A percentile compares a stretch with the other conserved stretches of the same genome.
These are phyloP conservation scores for Suillia variegata DNA, from an alignment of 2,888 invertebrate genomes.

Conservation along the genomic window DNA sequence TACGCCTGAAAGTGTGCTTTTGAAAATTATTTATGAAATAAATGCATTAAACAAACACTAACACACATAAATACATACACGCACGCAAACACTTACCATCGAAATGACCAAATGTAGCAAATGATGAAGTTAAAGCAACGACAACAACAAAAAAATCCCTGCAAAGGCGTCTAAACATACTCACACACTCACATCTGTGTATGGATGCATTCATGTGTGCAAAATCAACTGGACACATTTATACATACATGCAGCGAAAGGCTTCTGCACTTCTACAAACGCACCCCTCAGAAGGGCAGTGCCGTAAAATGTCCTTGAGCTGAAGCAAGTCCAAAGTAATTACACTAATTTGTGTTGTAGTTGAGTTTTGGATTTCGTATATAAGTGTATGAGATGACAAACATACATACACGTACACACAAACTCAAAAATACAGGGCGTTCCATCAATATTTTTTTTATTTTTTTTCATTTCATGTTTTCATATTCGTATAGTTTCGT, in stretches of 20 bases:
- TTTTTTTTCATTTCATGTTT: too few relatives aligned
- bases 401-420: neutral
- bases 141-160: constrained; percentile 10
- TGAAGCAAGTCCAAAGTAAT: constrained; percentile 11
- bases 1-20: constrained; percentile 3
- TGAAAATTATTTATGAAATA: constrained; percentile 10
- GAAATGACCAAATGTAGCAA: constrained; percentile 12
- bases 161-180: constrained; percentile 1
- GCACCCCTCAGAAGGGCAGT: neutral
- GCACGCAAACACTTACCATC: neutral
- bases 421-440: neutral
- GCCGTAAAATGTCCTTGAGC: constrained; percentile 19
- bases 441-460: neutral
- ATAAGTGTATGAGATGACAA: neutral
- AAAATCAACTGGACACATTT: neutral
- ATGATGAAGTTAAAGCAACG: neutral
- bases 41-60: constrained; percentile 1
- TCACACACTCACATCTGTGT: constrained; percentile 6
- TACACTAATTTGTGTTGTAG: constrained; percentile 6
- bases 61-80: neutral
- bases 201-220: too few relatives aligned
- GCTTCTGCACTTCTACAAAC: neutral
- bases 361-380: neutral
- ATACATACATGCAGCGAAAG: neutral
- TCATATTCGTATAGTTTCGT: too few relatives aligned